phyloP scores from a whole-genome alignment of 2,113 vertebrate species.

The Martes martes region DNA sequence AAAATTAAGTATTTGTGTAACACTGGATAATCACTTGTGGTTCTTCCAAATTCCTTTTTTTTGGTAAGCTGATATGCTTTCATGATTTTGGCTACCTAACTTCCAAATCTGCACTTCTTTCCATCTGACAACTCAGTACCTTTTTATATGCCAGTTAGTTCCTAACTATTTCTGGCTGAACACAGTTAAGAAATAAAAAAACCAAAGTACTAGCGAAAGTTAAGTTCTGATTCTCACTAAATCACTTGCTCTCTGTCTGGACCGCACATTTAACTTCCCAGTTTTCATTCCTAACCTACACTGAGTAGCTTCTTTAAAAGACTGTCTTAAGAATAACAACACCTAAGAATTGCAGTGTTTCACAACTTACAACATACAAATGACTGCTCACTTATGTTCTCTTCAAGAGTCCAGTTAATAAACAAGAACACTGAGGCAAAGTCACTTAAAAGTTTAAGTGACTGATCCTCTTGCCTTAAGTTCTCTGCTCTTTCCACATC shows the following conservation, averaged over 20 bases:
- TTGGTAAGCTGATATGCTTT: not conserved
- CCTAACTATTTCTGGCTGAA: conserved; percentile 43
- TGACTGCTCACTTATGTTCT: not conserved
- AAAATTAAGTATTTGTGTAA: not conserved
- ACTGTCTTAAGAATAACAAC: not conserved
- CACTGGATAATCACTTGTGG: not conserved
- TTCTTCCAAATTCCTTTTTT: conserved; percentile 7
- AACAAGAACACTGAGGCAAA: conserved; percentile 17
- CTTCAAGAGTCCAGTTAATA: conserved; percentile 18
- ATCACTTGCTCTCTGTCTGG: not conserved
- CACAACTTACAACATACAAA: conserved; percentile 1
- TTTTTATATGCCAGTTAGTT: conserved; percentile 31
- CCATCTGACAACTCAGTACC: not conserved
- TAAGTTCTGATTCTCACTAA: conserved; percentile 15
- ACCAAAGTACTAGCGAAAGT: not conserved
- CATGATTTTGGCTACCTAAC: not conserved
- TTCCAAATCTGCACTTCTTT: conserved; percentile 42
- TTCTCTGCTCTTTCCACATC: not conserved
- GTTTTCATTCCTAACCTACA: conserved; percentile 1
- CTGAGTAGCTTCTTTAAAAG: conserved; percentile 14
- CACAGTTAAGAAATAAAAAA: not conserved
- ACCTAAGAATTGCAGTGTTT: not conserved
- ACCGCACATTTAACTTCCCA: conserved; percentile 21
- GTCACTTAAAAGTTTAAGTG: not conserved
- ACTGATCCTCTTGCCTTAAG: not conserved